phyloP scores from a whole-genome alignment of 2,113 vertebrate species.

The Nipponia nippon region DNA sequence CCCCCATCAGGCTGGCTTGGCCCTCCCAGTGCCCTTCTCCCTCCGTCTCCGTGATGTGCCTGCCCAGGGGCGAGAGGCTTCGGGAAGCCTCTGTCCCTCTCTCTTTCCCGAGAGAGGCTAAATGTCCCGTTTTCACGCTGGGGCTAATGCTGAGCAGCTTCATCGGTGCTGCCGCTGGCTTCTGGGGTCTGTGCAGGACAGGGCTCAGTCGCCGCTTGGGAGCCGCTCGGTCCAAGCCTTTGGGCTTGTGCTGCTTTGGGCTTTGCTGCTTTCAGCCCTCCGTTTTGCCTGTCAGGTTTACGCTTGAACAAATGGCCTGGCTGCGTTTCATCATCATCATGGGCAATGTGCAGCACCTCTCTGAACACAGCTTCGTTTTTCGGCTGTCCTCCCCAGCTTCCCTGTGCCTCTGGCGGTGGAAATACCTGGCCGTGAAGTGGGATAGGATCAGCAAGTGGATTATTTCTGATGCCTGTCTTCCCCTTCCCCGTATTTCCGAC shows the following conservation, averaged over 20 bases:
- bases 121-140: background rate
- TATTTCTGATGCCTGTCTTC: background rate
- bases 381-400: background rate
- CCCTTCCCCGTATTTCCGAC: background rate
- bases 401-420: background rate
- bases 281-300: background rate
- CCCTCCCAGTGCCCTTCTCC: background rate
- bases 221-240: too few species aligned
- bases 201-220: background rate
- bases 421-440: background rate
- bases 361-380: background rate
- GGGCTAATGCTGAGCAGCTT: background rate
- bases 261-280: background rate
- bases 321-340: fast-evolving
- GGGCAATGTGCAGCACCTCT: background rate
- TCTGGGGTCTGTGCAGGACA: too few species aligned
- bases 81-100: background rate
- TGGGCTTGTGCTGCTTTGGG: background rate
- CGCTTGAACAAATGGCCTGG: background rate
- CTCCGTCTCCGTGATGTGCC: background rate
- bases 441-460: background rate
- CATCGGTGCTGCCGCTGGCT: fast-evolving
- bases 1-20: background rate
- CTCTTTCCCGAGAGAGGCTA: background rate
- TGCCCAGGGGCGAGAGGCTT: background rate